Evolutionary conservation across 2,797 vertebrate genomes (phyloP), one percentile per base, ranked within the genome.

Genomic region (Esox lucius): DNA sequence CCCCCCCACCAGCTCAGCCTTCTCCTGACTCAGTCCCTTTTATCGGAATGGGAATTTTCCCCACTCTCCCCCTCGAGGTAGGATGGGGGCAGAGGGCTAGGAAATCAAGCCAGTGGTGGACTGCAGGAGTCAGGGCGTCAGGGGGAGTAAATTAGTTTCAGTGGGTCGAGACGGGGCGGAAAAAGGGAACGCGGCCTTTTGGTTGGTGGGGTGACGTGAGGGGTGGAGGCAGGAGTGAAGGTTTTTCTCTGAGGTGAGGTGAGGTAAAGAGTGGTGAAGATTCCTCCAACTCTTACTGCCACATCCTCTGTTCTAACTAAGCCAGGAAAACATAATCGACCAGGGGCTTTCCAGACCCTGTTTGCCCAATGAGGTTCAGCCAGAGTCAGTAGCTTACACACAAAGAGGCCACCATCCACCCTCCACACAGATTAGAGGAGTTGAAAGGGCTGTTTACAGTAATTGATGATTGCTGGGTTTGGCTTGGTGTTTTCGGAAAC

Each of bases 261-360:
- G 80, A 84, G 78, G 81, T 82, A 75, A 91, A 78, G 88, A 84
- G 86, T 91, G 89, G 65, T 56, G n/a, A 17, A 56, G n/a, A 56
- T 56, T 56, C 51, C 51, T 56, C 51, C n/a, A 92, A 89, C 91
- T 88, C 88, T 90, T 80, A 88, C 86, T 81, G 90, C 89, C 91
- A 91, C 91, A 91, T 91, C 91, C 91, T 91, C 80, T 82, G 87
- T 88, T 83, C 87, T 90, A 88, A 89, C 87, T 90, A 88, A 89
- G 89, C 84, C 89, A 87, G 87, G 88, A 92, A 91, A 91, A 90
- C 91, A 91, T 22, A 33, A 48, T 64, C 82, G 87, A 91, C 92
- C 92, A 93, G 93, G 94, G 94, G 93, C 93, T 94, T 95, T 94
- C 93, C 94, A 93, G 80, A 84, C 83, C 76, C 73, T 88, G 89